Percentiles rank a stretch among this genome's conserved stretches.
phyloP scores from a whole-genome alignment of 2,797 vertebrate genomes.

The Catostomus latipinnis region DNA sequence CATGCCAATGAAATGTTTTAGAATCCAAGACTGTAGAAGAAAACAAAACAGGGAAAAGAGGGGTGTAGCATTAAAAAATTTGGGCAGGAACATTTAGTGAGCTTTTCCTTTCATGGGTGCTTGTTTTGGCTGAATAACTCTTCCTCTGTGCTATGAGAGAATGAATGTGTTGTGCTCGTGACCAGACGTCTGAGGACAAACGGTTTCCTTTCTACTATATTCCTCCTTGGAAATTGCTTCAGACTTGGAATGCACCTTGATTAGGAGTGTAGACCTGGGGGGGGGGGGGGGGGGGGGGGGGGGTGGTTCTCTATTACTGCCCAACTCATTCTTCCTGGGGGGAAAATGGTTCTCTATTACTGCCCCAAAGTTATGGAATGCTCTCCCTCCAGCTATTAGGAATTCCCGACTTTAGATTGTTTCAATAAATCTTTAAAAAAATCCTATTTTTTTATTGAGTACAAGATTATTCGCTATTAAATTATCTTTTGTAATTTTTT shows the following conservation, averaged over 20 bases:
- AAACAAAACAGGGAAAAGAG: slow-evolving; percentile 46
- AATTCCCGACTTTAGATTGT: too few species aligned
- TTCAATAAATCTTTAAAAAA: too few species aligned
- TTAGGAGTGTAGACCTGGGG: slow-evolving; percentile 17
- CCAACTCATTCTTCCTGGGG: too few species aligned
- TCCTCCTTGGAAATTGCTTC: not conserved
- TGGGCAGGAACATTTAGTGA: not conserved
- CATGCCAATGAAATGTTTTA: slow-evolving; percentile 39
- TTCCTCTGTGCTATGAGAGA: not conserved
- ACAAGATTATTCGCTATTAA: too few species aligned
- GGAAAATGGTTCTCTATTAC: not conserved
- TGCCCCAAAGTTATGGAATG: not conserved
- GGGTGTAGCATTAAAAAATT: slow-evolving; percentile 36
- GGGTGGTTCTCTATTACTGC: not conserved
- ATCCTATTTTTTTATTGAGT: too few species aligned
- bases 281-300: too few species aligned
- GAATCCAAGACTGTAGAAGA: slow-evolving; percentile 36
- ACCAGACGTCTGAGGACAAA: slow-evolving; percentile 12
- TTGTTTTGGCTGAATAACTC: slow-evolving; percentile 35
- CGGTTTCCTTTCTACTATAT: slow-evolving; percentile 25
- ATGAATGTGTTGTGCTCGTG: not conserved
- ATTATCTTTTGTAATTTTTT: too few species aligned
- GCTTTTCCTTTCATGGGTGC: slow-evolving; percentile 36
- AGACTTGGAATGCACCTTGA: slow-evolving; percentile 8
- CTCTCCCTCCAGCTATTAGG: too few species aligned